Conservation (phyloP, 2,113 vertebrate species). For the Trachemys scripta region DNA sequence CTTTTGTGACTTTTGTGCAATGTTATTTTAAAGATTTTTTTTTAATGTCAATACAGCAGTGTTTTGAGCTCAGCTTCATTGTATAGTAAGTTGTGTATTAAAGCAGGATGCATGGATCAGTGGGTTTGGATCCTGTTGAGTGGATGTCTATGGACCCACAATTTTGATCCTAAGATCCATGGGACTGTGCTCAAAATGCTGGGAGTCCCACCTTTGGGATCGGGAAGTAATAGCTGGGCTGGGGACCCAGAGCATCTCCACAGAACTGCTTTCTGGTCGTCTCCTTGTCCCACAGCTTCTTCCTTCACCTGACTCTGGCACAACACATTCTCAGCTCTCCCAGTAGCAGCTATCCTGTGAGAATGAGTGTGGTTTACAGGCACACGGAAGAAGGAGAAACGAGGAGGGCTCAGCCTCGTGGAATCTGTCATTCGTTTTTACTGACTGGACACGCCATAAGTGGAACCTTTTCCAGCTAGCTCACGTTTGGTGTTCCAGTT, state of each 20-base stretch:
- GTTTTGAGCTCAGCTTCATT: neutral
- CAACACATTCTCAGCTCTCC: rapidly evolving
- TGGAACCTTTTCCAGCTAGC: neutral
- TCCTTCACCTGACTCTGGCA: neutral
- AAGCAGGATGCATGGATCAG: neutral
- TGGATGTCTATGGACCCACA: neutral
- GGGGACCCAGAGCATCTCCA: too few species aligned
- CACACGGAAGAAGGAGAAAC: neutral
- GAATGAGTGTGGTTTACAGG: rapidly evolving
- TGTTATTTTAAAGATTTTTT: neutral
- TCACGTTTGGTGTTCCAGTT: neutral
- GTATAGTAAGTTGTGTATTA: neutral
- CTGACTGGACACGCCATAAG: neutral
- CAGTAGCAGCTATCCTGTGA: neutral
- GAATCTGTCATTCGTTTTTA: neutral
- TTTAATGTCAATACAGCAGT: neutral
- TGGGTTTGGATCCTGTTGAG: neutral
- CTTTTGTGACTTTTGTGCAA: neutral
- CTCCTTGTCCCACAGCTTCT: neutral
- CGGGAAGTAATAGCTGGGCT: neutral
- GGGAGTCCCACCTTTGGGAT: neutral
- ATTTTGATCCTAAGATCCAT: neutral
- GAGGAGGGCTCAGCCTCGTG: neutral
- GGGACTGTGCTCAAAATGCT: neutral
- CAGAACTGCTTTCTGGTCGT: neutral